A percentile compares a stretch with the other conserved stretches of the same genome.
These are phyloP conservation scores for Ciona savignyi DNA, from an alignment of 23 tunicate species.

Conservation along the genomic window DNA sequence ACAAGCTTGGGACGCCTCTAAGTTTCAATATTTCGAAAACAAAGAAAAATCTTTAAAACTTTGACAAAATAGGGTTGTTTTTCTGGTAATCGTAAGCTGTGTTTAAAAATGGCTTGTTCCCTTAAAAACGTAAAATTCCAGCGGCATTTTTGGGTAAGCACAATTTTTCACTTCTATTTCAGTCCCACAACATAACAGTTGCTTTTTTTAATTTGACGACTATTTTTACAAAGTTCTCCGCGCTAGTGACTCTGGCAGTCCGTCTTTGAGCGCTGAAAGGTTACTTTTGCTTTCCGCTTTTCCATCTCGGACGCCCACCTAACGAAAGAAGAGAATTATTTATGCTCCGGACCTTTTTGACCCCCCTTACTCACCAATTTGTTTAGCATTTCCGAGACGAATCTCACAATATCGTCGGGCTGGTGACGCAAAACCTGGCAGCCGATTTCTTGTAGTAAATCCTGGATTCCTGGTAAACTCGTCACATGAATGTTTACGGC, in stretches of 20 bases:
- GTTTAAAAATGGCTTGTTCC: too few relatives aligned
- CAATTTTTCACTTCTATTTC: too few relatives aligned
- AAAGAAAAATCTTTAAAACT: too few relatives aligned
- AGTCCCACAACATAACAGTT: too few relatives aligned
- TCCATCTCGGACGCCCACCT: conserved; percentile 31
- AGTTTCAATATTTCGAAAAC: too few relatives aligned
- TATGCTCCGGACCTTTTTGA: neutral
- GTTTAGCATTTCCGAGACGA: conserved; percentile 27
- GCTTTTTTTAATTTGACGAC: neutral
- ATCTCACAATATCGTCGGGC: conserved; percentile 37
- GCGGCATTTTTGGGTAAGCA: too few relatives aligned
- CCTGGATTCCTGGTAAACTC: conserved; percentile 20
- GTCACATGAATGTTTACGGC: too few relatives aligned
- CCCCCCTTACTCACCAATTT: conserved; percentile 15
- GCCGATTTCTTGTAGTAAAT: conserved; percentile 39
- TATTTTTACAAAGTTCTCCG: conserved; percentile 1
- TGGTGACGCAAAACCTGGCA: conserved; percentile 46
- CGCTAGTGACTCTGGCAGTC: conserved; percentile 8
- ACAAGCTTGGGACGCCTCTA: too few relatives aligned
- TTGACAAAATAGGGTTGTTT: too few relatives aligned
- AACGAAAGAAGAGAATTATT: neutral
- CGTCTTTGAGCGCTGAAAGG: conserved; percentile 10
- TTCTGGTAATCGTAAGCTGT: too few relatives aligned
- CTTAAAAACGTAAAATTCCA: too few relatives aligned
- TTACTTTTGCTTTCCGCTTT: conserved; percentile 31